phyloP scores from a whole-genome alignment of 2,113 vertebrate genomes.

The Catagonus wagneri region DNA sequence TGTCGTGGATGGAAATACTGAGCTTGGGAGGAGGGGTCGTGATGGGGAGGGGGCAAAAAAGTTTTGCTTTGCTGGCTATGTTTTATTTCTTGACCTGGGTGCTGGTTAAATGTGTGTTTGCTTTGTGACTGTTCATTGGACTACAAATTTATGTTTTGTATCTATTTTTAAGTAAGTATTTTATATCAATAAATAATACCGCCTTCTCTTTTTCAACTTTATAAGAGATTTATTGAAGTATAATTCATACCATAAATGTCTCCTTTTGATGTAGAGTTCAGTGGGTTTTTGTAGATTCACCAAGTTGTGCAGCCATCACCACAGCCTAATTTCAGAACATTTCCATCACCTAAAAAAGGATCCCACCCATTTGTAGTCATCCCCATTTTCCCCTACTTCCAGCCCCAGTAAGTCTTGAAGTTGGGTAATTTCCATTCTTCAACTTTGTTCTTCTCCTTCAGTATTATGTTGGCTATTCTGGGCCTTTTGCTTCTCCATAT shows the following conservation, averaged over 20 bases:
- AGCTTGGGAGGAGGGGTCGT: background rate
- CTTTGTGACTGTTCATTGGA: slow-evolving; percentile 40
- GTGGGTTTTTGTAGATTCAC: background rate
- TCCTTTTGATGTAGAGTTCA: background rate
- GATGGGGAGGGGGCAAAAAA: background rate
- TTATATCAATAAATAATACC: slow-evolving; percentile 47
- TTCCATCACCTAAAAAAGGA: background rate
- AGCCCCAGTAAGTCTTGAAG: no score
- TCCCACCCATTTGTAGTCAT: background rate
- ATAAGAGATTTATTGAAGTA: background rate
- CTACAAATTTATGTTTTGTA: slow-evolving; percentile 32
- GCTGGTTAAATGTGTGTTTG: background rate
- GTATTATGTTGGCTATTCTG: no score
- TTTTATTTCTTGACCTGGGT: slow-evolving; percentile 12
- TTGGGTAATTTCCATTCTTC: no score
- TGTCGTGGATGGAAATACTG: background rate
- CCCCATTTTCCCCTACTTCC: background rate
- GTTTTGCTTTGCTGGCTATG: background rate
- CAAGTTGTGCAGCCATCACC: background rate
- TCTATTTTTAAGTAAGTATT: slow-evolving; percentile 31
- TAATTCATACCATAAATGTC: slow-evolving; percentile 40
- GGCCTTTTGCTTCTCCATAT: no score
- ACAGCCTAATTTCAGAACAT: background rate
- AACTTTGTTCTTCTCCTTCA: no score
- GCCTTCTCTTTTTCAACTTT: slow-evolving; percentile 15